phyloP scores from a whole-genome alignment of 2,797 vertebrate species.

The Molossus alvarezi region DNA sequence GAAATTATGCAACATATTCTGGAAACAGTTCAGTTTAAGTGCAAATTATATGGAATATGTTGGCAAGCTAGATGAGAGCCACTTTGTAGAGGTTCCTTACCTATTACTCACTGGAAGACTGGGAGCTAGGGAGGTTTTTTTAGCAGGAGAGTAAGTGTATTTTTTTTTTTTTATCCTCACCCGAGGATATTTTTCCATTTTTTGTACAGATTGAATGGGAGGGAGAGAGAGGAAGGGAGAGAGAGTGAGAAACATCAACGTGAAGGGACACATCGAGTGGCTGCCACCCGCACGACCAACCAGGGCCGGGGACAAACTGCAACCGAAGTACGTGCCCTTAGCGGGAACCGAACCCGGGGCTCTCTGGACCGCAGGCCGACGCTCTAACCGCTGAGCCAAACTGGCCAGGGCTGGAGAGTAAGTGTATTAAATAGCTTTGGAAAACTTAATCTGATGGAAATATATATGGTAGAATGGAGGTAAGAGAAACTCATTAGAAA shows the following conservation, averaged over 20 bases:
- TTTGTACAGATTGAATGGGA: too few relatives aligned
- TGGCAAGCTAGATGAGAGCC: not conserved
- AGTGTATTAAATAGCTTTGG: not conserved
- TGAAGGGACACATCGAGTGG: too few relatives aligned
- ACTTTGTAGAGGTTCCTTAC: not conserved
- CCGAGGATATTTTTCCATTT: too few relatives aligned
- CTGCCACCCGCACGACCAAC: too few relatives aligned
- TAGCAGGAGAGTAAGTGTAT: not conserved
- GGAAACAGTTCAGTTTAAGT: conserved; percentile 4
- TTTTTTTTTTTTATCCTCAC: too few relatives aligned
- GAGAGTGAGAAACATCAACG: too few relatives aligned
- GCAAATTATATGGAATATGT: not conserved
- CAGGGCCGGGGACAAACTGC: too few relatives aligned
- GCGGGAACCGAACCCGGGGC: too few relatives aligned
- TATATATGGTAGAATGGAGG: not conserved
- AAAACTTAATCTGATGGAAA: conserved; percentile 29
- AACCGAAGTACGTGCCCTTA: too few relatives aligned
- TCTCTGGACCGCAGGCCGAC: too few relatives aligned
- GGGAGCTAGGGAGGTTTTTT: not conserved
- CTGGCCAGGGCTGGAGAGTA: not conserved
- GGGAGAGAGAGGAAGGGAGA: too few relatives aligned
- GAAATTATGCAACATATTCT: not conserved
- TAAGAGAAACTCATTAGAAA: not conserved
- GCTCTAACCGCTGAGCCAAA: too few relatives aligned
- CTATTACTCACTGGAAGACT: not conserved